A percentile compares a stretch with the other conserved stretches of the same genome.
Conservation (phyloP, 2,113 vertebrate species). For the Dasyurus viverrinus region DNA sequence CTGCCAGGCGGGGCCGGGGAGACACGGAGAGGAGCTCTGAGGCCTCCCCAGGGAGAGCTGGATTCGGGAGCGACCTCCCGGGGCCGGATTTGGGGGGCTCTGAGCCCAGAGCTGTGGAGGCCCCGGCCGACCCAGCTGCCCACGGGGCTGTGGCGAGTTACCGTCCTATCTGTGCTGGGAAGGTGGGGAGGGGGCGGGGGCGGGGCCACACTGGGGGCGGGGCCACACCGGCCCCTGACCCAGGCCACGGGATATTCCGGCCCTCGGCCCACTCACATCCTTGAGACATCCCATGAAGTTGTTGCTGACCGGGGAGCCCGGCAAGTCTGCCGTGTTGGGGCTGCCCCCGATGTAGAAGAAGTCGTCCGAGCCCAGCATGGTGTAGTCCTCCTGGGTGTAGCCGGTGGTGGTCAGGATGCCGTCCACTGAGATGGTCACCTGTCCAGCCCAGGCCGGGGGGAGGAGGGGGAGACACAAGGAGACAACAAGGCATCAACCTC, state of each 20-base stretch:
- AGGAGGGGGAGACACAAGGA: constrained; percentile 79
- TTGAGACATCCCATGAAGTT: constrained; percentile 98
- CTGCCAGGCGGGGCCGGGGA: not conserved
- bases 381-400: constrained; percentile 94
- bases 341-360: constrained; percentile 97
- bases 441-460: constrained; percentile 70
- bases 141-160: not conserved
- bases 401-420: constrained; percentile 94
- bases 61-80: not conserved
- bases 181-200: no score
- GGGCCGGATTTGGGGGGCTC: no score
- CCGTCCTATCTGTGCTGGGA: not conserved
- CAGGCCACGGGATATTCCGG: not conserved
- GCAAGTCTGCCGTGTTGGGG: constrained; percentile 94
- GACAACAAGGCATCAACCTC: constrained; percentile 74
- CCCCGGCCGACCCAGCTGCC: no score
- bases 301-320: constrained; percentile 95
- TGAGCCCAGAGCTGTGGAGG: no score
- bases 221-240: not conserved
- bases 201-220: not conserved
- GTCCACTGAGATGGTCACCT: constrained; percentile 95
- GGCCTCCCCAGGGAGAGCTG: not conserved
- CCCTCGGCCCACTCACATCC: constrained; percentile 87
- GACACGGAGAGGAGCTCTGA: not conserved
- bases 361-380: constrained; percentile 96